phyloP scores from a whole-genome alignment of 53 echinoderm and acorn worm genomes.

The Temnopleurus reevesii region DNA sequence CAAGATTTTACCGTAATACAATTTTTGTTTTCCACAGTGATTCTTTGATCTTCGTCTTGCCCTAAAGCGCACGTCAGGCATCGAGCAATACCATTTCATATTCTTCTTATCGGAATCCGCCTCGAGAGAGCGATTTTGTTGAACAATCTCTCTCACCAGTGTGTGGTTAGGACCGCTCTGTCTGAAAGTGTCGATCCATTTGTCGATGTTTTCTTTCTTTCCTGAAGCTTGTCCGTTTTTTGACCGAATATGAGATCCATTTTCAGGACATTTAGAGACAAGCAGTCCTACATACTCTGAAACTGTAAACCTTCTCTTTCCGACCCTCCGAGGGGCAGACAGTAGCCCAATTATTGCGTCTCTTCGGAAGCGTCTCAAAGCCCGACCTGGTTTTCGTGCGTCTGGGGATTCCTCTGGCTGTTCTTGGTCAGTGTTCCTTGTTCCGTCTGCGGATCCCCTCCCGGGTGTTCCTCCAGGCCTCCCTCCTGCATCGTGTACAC shows the following conservation, averaged over 20 bases:
- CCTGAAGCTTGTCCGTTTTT: not conserved
- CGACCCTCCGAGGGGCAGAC: not conserved
- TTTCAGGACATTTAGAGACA: not conserved
- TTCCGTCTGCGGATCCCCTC: too few species aligned
- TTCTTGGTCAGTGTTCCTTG: too few species aligned
- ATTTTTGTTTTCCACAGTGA: not conserved
- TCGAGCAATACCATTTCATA: not conserved
- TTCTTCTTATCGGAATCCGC: too few species aligned
- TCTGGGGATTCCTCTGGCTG: too few species aligned
- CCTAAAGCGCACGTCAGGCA: not conserved
- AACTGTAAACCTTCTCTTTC: not conserved
- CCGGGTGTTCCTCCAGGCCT: too few species aligned
- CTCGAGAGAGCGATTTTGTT: too few species aligned
- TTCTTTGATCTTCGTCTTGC: not conserved
- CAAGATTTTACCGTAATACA: not conserved
- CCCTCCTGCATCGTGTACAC: not conserved
- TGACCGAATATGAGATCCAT: not conserved
- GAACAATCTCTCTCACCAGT: not conserved
- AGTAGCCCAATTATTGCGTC: not conserved
- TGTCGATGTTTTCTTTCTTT: not conserved
- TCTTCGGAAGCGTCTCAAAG: not conserved
- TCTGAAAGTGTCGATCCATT: not conserved
- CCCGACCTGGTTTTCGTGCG: not conserved
- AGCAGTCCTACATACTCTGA: slow-evolving; percentile 13
- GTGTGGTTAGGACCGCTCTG: not conserved